Base-by-base conservation (phyloP, 2,113 vertebrate species). In the Sisor rabdophorus region DNA sequence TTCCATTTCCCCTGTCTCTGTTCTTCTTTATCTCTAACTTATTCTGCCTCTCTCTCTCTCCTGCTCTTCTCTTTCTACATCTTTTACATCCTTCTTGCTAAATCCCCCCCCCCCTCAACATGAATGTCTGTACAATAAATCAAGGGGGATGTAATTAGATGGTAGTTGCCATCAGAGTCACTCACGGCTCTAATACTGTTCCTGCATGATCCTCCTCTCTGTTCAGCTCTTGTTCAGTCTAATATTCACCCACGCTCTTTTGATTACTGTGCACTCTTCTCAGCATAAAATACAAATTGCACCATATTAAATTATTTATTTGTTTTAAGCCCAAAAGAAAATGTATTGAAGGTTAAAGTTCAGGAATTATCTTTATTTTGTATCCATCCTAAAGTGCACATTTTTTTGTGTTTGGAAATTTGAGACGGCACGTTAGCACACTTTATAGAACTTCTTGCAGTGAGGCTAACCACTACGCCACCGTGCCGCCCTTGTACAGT, bases 81-180 rank as follows among this genome's bases (percentile, higher is more conserved):
- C 40, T 44, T 44, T 10, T 44, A 44, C 40, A 10, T 10, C 40
- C 8, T 10, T 44, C 40, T 44, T 10, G 40, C 40, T 44, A 4
- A 44, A 44, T 44, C 63, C 53, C 64, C 54, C 65, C 50, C 9
- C 20, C 9, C 20, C 53, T n/a, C n/a, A 61, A 61, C 68, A 75
- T 67, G 48, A 71, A 65, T 73, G 65, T 76, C 65, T 53, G 63
- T 20, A 16, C 58, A 36, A 80, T 83, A 76, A 68, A 73, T 83
- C 79, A 72, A n/a, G 64, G 20, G 53, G 67, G 65, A 78, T 75
- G 40, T 70, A 64, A 73, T 79, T 75, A 79, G 63, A 24, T 50
- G 30, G 20, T 17, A 73, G 71, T 17, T 77, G 53, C 75, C 17
- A 24, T 70, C 53, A 47, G 70, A 40, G 24, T 60, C 61, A 44